Conservation (phyloP, 2,888 invertebrate genomes). For the Drosophila affinis region DNA sequence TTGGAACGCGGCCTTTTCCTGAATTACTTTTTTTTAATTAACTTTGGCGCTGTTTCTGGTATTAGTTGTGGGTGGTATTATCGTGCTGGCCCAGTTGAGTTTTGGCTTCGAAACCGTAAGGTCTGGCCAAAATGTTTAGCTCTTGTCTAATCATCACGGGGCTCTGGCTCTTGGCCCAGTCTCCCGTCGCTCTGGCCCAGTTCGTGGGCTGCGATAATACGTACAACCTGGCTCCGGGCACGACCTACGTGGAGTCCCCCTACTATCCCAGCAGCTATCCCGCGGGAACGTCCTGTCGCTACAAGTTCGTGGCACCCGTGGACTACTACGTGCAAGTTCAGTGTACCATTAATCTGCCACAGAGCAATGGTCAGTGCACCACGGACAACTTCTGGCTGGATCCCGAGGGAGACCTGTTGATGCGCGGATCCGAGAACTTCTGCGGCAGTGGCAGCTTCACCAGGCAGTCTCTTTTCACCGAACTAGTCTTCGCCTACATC, state of each 20-base stretch:
- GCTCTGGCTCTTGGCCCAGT: slow-evolving; percentile 32
- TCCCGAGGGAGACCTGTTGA: slow-evolving; percentile 74
- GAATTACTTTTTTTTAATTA: slow-evolving; percentile 28
- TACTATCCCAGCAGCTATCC: slow-evolving; percentile 76
- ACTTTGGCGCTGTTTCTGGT: slow-evolving; percentile 36
- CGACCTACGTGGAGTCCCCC: slow-evolving; percentile 77
- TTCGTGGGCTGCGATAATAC: slow-evolving; percentile 76
- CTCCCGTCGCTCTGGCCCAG: slow-evolving; percentile 48
- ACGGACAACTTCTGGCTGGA: slow-evolving; percentile 81
- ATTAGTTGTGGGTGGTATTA: slow-evolving; percentile 53
- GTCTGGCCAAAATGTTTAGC: slow-evolving; percentile 44
- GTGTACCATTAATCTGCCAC: slow-evolving; percentile 69
- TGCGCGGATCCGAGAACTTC: slow-evolving; percentile 74
- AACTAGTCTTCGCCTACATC: slow-evolving; percentile 74
- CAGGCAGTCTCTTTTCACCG: slow-evolving; percentile 68
- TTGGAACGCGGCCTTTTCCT: slow-evolving; percentile 42
- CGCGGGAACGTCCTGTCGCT: slow-evolving; percentile 79
- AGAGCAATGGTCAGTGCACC: slow-evolving; percentile 60
- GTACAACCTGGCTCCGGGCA: slow-evolving; percentile 56
- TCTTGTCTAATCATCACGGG: slow-evolving; percentile 32
- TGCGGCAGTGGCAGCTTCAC: slow-evolving; percentile 75
- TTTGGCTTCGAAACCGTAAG: slow-evolving; percentile 36
- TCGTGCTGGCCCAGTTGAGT: slow-evolving; percentile 57
- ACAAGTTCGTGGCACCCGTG: slow-evolving; percentile 75
- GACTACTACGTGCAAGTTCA: slow-evolving; percentile 70